Conservation (phyloP, 2,888 invertebrate genomes). For the Microplitis deprimator region DNA sequence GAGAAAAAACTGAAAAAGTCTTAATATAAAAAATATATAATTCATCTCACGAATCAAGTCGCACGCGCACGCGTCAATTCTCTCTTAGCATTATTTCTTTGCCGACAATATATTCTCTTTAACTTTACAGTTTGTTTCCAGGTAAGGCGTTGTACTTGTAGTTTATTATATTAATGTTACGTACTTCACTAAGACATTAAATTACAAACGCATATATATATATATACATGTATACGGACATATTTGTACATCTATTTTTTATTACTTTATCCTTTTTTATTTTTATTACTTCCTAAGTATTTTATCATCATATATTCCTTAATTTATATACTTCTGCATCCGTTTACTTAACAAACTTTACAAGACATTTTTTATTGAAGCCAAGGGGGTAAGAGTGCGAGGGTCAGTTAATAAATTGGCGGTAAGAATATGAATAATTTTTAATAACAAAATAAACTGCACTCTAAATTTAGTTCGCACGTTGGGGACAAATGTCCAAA, state of each 20-base stretch:
- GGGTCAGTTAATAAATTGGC: too few species aligned
- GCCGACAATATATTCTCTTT: neutral
- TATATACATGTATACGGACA: too few species aligned
- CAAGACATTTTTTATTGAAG: too few species aligned
- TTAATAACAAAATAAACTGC: too few species aligned
- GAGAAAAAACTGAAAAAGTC: neutral
- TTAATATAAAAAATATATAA: slow-evolving; percentile 17
- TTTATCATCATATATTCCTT: too few species aligned
- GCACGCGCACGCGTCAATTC: slow-evolving; percentile 41
- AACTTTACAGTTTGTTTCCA: neutral
- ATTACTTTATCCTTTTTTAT: slow-evolving; percentile 20
- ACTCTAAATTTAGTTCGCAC: too few species aligned
- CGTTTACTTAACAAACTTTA: too few species aligned
- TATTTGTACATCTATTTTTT: slow-evolving; percentile 18
- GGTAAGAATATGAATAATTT: too few species aligned
- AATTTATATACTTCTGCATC: too few species aligned
- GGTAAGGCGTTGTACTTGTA: neutral
- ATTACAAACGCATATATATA: neutral
- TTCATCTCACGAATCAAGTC: slow-evolving; percentile 39
- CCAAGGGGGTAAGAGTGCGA: too few species aligned
- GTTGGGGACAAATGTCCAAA: too few species aligned
- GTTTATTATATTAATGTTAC: neutral
- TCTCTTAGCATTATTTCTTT: neutral
- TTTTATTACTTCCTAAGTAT: slow-evolving; percentile 18
- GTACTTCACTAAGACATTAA: neutral